Evolutionary conservation across 1,140 invertebrate species (phyloP), one percentile per base, ranked within the genome.

Genomic region (Oedothorax gibbosus): DNA sequence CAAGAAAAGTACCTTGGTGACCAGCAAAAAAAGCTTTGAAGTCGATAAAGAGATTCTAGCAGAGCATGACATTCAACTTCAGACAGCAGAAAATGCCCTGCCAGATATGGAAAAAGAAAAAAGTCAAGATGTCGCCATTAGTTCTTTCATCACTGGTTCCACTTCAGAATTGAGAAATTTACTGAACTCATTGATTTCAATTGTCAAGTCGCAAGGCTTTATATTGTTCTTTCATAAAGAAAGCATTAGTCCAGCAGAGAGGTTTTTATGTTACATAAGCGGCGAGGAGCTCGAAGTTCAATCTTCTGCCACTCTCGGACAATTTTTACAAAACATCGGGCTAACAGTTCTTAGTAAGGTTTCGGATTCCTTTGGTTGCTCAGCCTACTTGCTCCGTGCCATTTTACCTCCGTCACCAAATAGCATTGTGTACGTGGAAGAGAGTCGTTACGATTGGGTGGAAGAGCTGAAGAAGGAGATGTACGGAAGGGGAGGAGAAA

Each of bases 321-420:
- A 71, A 21, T 15, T 69, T 18, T 69, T 81, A 6, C 53, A 50
- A 5, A 20, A 62, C 7, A 8, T 60, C 6, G 75, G 75, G 20
- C 71, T 86, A 0, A 21, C 57, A 11, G 50, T 80, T 7, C 18
- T 82, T 4, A 81, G 72, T 18, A 81, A 86, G 53, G 62, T 76
- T 5, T 80, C 68, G 0, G 77, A 81, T 62, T 12, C 76, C 35
- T 56, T 76, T 15, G 21, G 77, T n/a, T 15, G 57, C 11, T 35
- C 72, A 0, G 11, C 73, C n/a, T 83, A 83, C 14, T 65, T 82
- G 15, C 57, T 83, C 0, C 72, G 78, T 7, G 97, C 56, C 97
- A 96, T 8, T 94, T 94, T n/a, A 99, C 91, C 92, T 5, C 91
- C 90, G 7, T 90, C 90, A 14, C 90, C 93, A 49, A 91, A 89